Base-by-base conservation (phyloP, 2,797 vertebrate genomes). In the Aphelocoma californica region DNA sequence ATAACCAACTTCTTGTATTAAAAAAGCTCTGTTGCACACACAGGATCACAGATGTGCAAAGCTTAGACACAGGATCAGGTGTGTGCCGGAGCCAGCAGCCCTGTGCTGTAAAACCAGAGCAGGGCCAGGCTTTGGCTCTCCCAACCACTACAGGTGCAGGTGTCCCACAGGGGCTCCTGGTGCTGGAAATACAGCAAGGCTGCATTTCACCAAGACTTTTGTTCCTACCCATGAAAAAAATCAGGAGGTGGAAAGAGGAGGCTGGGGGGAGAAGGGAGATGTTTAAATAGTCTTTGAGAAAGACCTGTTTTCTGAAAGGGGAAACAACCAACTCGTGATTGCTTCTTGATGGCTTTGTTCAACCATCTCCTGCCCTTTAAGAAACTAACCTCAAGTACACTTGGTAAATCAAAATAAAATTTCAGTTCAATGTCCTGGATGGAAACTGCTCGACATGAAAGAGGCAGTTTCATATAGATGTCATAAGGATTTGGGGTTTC, bases 391-490 rank as follows among this genome's bases (percentile, higher is more conserved):
- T 50, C 53, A 57, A 45, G 61, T 60, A 62, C 14, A 1, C 58
- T 64, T 69, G 3, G 4, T 50, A 32, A 6, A 0, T 87, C 67
- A 80, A 78, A 91, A 82, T 61, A 69, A 64, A 61, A 75, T 72
- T 86, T 81, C 25, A 24, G 42, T 62, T 96, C 83, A 29, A 0
- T 65, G 54, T 48, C 79, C 92, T 45, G 67, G 67, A 42, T 87
- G 84, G 81, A 87, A 95, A 85, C 18, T 48, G 51, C 74, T 82
- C 1, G 0, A 92, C 84, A 77, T 89, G 78, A 90, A 89, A 91
- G 78, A 94, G 56, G 70, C 66, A 56, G 56, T 42, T 85, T 92
- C 70, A 70, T 4, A 21, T 0, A 77, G 58, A 18, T 84, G 71
- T 25, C 78, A 82, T 36, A 77, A 82, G 83, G 72, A 92, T 77